Conservation (phyloP, 2,888 invertebrate species). For the Eupithecia vulgata region DNA sequence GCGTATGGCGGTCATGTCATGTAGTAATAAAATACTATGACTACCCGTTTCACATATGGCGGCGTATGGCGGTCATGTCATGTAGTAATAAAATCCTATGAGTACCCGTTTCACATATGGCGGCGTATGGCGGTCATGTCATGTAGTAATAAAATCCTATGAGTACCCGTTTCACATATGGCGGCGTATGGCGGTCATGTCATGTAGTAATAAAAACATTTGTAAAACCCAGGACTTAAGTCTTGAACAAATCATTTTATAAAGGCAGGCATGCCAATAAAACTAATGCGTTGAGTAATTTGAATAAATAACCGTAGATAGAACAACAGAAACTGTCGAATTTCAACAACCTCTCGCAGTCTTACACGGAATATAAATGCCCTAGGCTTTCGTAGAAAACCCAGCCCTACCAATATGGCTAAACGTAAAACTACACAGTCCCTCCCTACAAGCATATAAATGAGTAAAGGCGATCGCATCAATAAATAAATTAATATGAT, state of each 20-base stretch:
- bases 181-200: too few species aligned
- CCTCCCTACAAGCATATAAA: conserved; percentile 50
- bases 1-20: too few species aligned
- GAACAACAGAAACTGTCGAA: background rate
- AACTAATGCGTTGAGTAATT: background rate
- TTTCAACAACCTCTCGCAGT: background rate
- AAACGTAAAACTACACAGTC: conserved; percentile 48
- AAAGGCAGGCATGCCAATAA: background rate
- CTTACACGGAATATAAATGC: background rate
- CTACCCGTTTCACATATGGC: too few species aligned
- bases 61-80: too few species aligned
- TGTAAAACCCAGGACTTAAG: background rate
- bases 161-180: too few species aligned
- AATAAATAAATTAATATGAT: conserved; percentile 75
- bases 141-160: too few species aligned
- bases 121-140: too few species aligned
- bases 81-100: too few species aligned
- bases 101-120: too few species aligned
- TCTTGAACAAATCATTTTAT: background rate
- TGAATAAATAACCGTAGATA: background rate
- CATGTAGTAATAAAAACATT: background rate
- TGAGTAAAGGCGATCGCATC: conserved; percentile 50
- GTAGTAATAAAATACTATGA: too few species aligned
- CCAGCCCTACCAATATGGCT: conserved; percentile 41
- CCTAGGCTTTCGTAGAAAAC: conserved; percentile 21